Base-by-base conservation (phyloP, 2,888 invertebrate species). In the Piscicola geometra region DNA sequence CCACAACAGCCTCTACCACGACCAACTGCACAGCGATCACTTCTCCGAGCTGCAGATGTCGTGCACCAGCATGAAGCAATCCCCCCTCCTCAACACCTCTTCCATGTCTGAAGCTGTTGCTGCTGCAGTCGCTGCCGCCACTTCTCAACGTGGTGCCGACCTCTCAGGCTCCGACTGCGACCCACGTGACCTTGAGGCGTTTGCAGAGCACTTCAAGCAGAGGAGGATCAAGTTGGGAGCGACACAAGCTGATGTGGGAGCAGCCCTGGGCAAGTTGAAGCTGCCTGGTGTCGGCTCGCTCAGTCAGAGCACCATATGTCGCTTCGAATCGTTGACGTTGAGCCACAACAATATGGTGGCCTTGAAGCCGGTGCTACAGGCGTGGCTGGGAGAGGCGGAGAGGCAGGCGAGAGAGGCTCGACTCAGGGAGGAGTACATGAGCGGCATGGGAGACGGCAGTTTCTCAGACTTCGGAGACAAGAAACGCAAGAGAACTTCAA, bases 321-420 rank as follows among this genome's bases (percentile, higher is more conserved):
- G 98, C 82, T 99, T 99, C 87, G 99, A 99, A 87, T 97, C 97
- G 77, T 89, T 99, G 79, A 99, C 99, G n/a, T 89, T 99, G 76
- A 96, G 96, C 78, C 99, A 99, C 88, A 99, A 99, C 88, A 99
- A 99, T 87, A 99, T 99, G 99, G 97, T 99, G 82, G 99, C 99
- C 18, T 88, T 99, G 77, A 99, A 99, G 85, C 99, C 99, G 36
- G 97, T 99, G 78, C 89, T 99, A 60, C 97, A 97, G 83, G 95
- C 97, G 78, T 98, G 97, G 97, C 89, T 98, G 60, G 96, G 97
- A 84, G 97, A 96, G 84, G 97, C 97, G 21, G 97, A 85, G 79
- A 82, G 82, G 71, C 81, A 81, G 70, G 85, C 85, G 1, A 79
- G 83, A 32, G 85, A 85, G 77, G 76, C 68, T 18, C 76, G 78